Evolutionary conservation across 1,140 invertebrate genomes (phyloP).

Genomic region (Drosophila melanogaster): DNA sequence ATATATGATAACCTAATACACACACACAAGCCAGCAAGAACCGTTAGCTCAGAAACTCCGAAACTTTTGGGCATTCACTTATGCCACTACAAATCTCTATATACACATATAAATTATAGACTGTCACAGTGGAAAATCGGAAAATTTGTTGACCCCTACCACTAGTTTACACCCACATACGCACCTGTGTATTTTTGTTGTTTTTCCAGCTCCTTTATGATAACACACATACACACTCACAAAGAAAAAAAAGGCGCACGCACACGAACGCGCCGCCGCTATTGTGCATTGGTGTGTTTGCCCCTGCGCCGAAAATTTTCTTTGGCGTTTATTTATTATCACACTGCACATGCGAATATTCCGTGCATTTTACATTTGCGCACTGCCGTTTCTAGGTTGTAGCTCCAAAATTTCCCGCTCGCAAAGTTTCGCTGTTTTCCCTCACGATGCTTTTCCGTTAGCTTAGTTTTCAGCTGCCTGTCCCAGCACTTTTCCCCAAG

Average conservation of each 20-base stretch:
- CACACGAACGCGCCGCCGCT: constrained; percentile 35
- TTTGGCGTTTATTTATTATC: constrained; percentile 66
- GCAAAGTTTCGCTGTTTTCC: constrained; percentile 9
- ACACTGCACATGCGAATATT: constrained; percentile 60
- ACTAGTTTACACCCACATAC: constrained; percentile 10
- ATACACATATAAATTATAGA: constrained; percentile 4
- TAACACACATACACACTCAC: constrained; percentile 15
- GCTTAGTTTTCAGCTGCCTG: constrained; percentile 18
- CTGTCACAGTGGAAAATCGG: constrained; percentile 86
- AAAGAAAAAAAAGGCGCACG: constrained; percentile 7
- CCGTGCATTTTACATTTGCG: constrained; percentile 75
- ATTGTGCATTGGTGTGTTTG: constrained; percentile 56
- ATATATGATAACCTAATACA: constrained; percentile 24
- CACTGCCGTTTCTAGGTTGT: constrained; percentile 48
- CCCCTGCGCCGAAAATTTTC: constrained; percentile 57
- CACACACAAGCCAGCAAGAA: constrained; percentile 13
- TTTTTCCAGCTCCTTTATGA: constrained; percentile 32
- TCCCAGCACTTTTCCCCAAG: constrained; percentile 27
- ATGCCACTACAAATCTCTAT: constrained; percentile 11
- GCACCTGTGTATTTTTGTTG: constrained; percentile 19
- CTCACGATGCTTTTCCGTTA: neutral
- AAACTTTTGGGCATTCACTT: constrained; percentile 27
- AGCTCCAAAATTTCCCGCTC: constrained; percentile 28
- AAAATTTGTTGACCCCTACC: constrained; percentile 86
- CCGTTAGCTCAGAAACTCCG: constrained; percentile 44